Evolutionary conservation across 1,140 invertebrate genomes (phyloP).

Genomic region (Halictus rubicundus): DNA sequence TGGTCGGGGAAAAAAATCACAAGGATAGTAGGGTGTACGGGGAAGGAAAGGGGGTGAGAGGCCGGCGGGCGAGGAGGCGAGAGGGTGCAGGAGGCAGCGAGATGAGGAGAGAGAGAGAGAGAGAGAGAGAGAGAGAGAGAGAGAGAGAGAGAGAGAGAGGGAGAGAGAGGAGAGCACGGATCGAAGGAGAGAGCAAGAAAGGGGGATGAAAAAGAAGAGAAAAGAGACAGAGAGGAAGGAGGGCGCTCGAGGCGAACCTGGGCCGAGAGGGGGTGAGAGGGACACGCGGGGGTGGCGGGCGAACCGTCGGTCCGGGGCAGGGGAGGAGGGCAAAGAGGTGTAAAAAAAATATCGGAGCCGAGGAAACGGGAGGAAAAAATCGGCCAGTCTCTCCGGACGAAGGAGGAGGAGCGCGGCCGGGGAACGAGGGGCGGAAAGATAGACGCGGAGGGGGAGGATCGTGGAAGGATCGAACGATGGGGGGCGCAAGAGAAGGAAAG

Average conservation of each 20-base stretch:
- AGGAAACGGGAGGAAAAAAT: conserved; percentile 77
- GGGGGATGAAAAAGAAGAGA: conserved; percentile 28
- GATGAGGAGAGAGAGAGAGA: neutral
- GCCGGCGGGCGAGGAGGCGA: conserved; percentile 20
- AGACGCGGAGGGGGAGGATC: conserved; percentile 41
- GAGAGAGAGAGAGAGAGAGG: neutral
- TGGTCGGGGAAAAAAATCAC: conserved; percentile 64
- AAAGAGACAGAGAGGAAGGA: conserved; percentile 33
- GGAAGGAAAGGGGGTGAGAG: conserved; percentile 57
- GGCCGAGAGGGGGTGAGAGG: conserved; percentile 9
- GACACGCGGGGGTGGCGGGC: conserved; percentile 6
- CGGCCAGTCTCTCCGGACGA: conserved; percentile 65
- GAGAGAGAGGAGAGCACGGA: conserved; percentile 8
- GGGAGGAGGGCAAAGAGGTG: conserved; percentile 61
- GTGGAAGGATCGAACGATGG: conserved; percentile 46
- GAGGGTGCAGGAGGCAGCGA: neutral
- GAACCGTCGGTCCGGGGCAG: conserved; percentile 46
- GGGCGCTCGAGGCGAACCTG: conserved; percentile 46
- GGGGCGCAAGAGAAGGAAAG: conserved; percentile 25
- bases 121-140: too few relatives aligned
- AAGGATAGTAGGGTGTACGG: conserved; percentile 55
- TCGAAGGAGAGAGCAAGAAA: conserved; percentile 48
- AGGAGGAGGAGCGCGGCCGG: conserved; percentile 59
- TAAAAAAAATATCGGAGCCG: conserved; percentile 77
- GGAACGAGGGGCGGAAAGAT: conserved; percentile 54